These are phyloP conservation scores for Potorous gilbertii DNA, from an alignment of 2,797 vertebrate genomes.

Conservation along the genomic window DNA sequence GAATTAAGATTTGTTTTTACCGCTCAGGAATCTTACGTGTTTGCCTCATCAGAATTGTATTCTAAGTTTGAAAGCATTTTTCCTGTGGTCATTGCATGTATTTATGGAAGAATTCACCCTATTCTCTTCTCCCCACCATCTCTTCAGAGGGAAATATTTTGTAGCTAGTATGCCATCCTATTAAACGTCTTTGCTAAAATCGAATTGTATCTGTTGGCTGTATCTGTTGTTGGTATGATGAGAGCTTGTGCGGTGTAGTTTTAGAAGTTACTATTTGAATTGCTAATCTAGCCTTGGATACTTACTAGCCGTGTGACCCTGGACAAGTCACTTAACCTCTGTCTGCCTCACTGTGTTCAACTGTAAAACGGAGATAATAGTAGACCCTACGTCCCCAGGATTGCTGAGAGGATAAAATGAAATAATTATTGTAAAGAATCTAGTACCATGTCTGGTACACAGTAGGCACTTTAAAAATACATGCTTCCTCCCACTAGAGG, in stretches of 20 bases:
- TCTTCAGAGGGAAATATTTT: not conserved
- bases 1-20: not conserved
- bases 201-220: not conserved
- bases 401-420: not conserved
- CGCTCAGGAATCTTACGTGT: not conserved
- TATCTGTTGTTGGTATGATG: not conserved
- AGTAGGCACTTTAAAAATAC: not conserved
- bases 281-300: constrained; percentile 49
- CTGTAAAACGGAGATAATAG: not conserved
- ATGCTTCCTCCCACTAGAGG: not conserved
- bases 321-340: not conserved
- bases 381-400: not conserved
- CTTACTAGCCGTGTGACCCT: constrained; percentile 21
- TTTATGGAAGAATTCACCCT: not conserved
- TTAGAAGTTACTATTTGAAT: constrained; percentile 31
- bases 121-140: not conserved
- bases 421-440: not conserved
- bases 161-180: not conserved
- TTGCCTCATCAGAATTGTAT: not conserved
- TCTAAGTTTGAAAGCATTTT: not conserved
- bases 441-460: not conserved
- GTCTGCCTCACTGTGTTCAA: not conserved
- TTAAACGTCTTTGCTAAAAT: not conserved
- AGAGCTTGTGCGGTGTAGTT: constrained; percentile 3
- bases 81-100: not conserved